Base-by-base conservation (phyloP, 2,113 vertebrate species). In the Carassius gibelio region DNA sequence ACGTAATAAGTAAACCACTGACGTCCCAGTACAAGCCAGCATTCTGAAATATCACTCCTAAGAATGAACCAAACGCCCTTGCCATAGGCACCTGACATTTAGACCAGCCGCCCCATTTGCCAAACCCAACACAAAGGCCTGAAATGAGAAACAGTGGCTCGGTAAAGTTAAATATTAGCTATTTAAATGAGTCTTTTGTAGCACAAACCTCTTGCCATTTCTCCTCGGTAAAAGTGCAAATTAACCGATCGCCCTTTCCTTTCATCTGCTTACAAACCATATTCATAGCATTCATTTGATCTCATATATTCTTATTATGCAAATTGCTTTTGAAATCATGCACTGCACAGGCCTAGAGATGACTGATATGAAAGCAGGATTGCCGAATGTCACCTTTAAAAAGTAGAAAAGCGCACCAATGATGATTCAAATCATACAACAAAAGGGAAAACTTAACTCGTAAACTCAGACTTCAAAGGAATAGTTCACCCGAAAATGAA, bases 161-260 rank as follows among this genome's bases (percentile, higher is more conserved):
- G 52, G 74, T 61, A 26, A 82, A 71, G 66, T 79, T 78, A 59
- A 69, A 85, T 78, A 88, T 77, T 68, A 61, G 83, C 83, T 59
- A 78, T 82, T 88, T 85, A 81, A 88, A 81, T 72, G 3, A 59
- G 79, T 30, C 71, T 75, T 69, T 84, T 79, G 77, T 81, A 45
- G 11, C 66, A 55, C 23, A 55, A 61, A 42, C 62, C 82, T 57
- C 50, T n/a, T 0, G 30, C 74, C 84, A 4, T 34, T 26, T 72
- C 57, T 55, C 50, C 83, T 3, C 26, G 71, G 75, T 19, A 26
- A 79, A 45, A 59, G 71, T 81, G 68, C 82, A 48, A 64, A 42
- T 85, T 83, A 87, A 45, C 66, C 30, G 4, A 36, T 86, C 55
- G n/a, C 30, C 30, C 4, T 6, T 55, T 74, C 79, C 59, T 84